These are phyloP conservation scores for Avahi laniger DNA, from an alignment of 2,797 vertebrate species.

Conservation along the genomic window DNA sequence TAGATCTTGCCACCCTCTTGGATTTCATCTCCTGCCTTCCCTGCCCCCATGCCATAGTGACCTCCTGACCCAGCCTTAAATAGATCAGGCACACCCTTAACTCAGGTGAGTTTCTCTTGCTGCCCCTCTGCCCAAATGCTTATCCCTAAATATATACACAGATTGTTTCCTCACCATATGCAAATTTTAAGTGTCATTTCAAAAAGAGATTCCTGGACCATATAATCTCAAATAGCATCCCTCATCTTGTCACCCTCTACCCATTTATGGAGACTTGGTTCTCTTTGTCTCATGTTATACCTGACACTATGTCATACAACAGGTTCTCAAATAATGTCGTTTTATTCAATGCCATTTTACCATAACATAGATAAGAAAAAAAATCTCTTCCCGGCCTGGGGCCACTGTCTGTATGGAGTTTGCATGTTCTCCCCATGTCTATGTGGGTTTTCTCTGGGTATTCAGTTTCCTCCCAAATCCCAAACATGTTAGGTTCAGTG, in stretches of 20 bases:
- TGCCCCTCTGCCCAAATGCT: neutral
- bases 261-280: neutral
- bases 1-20: neutral
- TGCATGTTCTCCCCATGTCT: neutral
- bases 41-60: fast-evolving
- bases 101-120: neutral
- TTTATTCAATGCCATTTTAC: neutral
- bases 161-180: neutral
- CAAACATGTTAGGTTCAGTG: neutral
- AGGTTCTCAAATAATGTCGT: neutral
- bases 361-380: neutral
- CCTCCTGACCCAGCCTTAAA: neutral
- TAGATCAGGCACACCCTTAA: neutral
- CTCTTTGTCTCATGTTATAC: neutral
- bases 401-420: neutral
- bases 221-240: neutral
- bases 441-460: neutral
- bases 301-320: neutral
- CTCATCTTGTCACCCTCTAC: neutral
- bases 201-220: neutral
- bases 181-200: neutral
- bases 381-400: neutral
- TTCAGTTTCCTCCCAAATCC: neutral
- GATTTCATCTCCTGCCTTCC: neutral
- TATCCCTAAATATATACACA: neutral